A percentile compares a stretch with the other conserved stretches of the same genome.
Evolutionary conservation across 2,113 vertebrate species (phyloP).

Genomic region (Pogona vitticeps): DNA sequence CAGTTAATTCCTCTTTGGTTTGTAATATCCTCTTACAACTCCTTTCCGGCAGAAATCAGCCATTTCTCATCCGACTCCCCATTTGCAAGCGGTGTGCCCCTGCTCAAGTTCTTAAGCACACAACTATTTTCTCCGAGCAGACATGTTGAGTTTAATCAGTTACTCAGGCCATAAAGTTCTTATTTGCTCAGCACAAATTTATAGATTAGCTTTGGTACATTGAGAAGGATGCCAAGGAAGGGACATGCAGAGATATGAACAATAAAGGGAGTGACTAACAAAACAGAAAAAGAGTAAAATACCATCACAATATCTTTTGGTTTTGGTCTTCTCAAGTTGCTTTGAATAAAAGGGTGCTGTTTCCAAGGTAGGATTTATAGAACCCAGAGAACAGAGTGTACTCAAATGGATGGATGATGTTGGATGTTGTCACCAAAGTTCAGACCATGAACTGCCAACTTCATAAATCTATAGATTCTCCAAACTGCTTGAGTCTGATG

Average conservation of each 20-base stretch:
- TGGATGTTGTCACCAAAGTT: too few species aligned
- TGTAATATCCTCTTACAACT: not conserved
- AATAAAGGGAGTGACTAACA: too few species aligned
- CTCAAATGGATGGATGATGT: too few species aligned
- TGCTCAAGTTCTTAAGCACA: constrained; percentile 29
- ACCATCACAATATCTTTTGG: too few species aligned
- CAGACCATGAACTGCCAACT: too few species aligned
- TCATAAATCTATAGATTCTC: too few species aligned
- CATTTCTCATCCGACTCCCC: constrained; percentile 4
- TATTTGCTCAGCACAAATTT: constrained; percentile 45
- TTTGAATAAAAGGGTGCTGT: too few species aligned
- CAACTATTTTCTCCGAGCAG: constrained; percentile 9
- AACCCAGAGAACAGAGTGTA: too few species aligned
- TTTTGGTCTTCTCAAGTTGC: too few species aligned
- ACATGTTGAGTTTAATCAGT: constrained; percentile 42
- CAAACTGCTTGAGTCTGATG: too few species aligned
- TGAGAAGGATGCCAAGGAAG: not conserved
- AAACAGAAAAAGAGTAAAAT: too few species aligned
- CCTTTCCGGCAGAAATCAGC: constrained; percentile 1
- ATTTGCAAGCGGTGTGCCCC: constrained; percentile 15
- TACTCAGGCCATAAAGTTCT: constrained; percentile 28
- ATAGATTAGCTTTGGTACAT: constrained; percentile 14
- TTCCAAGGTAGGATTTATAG: too few species aligned
- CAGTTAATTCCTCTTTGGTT: constrained; percentile 23
- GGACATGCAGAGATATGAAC: not conserved